Percentiles rank a stretch among this genome's conserved stretches.
Evolutionary conservation across 2,797 vertebrate genomes (phyloP).

Genomic region (Phrynocephalus forsythii): DNA sequence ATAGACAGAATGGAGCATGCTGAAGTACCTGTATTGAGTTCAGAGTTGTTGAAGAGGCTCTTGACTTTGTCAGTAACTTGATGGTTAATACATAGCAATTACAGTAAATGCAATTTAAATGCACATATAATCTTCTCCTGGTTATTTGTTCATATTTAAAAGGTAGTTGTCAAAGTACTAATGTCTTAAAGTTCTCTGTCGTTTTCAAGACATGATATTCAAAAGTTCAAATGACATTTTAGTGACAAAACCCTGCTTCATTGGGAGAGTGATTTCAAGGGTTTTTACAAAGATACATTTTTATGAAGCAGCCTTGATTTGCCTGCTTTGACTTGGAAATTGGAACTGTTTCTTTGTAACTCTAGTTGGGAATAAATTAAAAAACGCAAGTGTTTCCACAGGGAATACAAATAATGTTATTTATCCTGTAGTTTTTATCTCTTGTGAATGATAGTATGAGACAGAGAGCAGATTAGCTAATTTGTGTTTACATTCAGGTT

Average conservation of each 20-base stretch:
- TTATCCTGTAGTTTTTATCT: not conserved
- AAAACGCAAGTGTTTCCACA: conserved; percentile 54
- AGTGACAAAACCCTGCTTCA: conserved; percentile 11
- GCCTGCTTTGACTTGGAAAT: conserved; percentile 59
- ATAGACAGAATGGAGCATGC: conserved; percentile 41
- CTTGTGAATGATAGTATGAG: not conserved
- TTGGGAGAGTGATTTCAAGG: not conserved
- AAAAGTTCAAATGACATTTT: conserved; percentile 16
- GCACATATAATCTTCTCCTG: not conserved
- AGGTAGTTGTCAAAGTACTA: not conserved
- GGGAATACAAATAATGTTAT: not conserved
- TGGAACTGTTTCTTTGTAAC: conserved; percentile 33
- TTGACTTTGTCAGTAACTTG: conserved; percentile 41
- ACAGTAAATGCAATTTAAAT: not conserved
- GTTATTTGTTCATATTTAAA: not conserved
- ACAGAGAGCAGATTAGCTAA: not conserved
- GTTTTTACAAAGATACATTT: not conserved
- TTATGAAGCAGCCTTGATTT: not conserved
- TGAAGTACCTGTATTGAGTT: conserved; percentile 54
- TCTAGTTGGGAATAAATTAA: conserved; percentile 61
- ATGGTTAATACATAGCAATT: conserved; percentile 29
- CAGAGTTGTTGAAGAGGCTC: conserved; percentile 19
- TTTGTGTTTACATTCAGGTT: not conserved
- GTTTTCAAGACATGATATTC: conserved; percentile 32
- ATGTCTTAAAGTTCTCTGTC: conserved; percentile 26